phyloP scores from a whole-genome alignment of 2,113 vertebrate genomes.

The Apeltes quadracus region DNA sequence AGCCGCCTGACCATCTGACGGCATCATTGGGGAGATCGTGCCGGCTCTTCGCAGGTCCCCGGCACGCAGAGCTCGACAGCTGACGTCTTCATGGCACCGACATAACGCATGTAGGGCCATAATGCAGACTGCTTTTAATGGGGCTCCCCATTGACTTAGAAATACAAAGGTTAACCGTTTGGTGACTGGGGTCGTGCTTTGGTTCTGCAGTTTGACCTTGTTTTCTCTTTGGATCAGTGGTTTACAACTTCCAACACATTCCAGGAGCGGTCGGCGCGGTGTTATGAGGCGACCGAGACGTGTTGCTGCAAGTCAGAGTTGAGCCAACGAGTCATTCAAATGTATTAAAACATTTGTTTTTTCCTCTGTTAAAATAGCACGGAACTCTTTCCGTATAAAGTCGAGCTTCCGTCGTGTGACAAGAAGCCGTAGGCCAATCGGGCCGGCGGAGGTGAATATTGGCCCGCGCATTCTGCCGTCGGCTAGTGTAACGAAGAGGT shows the following conservation, averaged over 20 bases:
- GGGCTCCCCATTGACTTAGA: conserved; percentile 52
- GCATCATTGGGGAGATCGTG: conserved; percentile 13
- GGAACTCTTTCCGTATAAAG: conserved; percentile 9
- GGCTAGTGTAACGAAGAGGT: conserved; percentile 56
- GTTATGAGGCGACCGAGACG: neutral
- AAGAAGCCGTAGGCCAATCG: conserved; percentile 46
- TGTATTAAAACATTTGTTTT: neutral
- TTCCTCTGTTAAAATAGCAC: neutral
- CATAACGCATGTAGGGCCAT: conserved; percentile 30
- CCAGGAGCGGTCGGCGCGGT: conserved; percentile 15
- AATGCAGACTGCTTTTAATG: conserved; percentile 26
- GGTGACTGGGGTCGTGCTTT: conserved; percentile 37
- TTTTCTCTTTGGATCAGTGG: conserved; percentile 59
- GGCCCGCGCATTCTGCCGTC: conserved; percentile 54
- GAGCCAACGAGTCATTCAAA: neutral
- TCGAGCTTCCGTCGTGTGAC: conserved; percentile 34
- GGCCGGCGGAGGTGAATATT: conserved; percentile 59
- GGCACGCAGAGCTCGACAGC: conserved; percentile 41
- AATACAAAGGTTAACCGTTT: conserved; percentile 66
- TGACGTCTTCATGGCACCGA: conserved; percentile 35
- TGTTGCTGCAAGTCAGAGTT: neutral
- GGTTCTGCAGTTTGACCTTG: conserved; percentile 64
- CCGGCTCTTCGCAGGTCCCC: conserved; percentile 42
- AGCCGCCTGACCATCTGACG: conserved; percentile 1
- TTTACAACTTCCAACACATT: conserved; percentile 67